Conservation (phyloP, 1,140 invertebrate species). For the Orchesella cincta region DNA sequence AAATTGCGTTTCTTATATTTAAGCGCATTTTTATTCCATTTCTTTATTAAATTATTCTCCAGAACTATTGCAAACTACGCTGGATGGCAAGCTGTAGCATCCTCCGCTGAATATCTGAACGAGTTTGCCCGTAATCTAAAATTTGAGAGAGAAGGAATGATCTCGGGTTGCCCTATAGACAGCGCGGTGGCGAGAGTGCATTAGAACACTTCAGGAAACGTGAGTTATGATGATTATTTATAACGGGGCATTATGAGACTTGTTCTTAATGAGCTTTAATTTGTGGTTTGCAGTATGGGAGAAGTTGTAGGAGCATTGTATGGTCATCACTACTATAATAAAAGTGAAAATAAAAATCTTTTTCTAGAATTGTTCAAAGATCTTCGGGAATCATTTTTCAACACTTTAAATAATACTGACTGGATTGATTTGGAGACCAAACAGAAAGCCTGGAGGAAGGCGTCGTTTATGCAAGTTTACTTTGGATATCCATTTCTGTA, state of each 20-base stretch:
- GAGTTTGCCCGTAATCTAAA: neutral
- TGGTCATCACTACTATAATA: conserved; percentile 50
- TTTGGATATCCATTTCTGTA: conserved; percentile 59
- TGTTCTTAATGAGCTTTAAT: too few species aligned
- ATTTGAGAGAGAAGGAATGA: conserved; percentile 25
- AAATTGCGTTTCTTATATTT: neutral
- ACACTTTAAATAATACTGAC: conserved; percentile 57
- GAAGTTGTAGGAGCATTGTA: conserved; percentile 55
- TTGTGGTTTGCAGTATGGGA: conserved; percentile 53
- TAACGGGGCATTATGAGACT: neutral
- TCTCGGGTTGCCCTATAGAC: too few species aligned
- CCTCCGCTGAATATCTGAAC: neutral
- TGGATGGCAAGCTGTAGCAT: conserved; percentile 55
- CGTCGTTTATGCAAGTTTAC: conserved; percentile 58
- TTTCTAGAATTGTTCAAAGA: conserved; percentile 61
- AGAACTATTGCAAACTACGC: conserved; percentile 58
- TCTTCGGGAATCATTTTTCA: conserved; percentile 59
- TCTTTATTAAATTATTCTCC: neutral
- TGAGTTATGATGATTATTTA: neutral
- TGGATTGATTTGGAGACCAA: conserved; percentile 63
- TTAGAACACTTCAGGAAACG: neutral
- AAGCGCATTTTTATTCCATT: too few species aligned
- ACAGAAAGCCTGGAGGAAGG: conserved; percentile 40
- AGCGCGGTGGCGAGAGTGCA: conserved; percentile 32
- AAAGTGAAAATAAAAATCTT: conserved; percentile 22